Evolutionary conservation across 2,888 invertebrate genomes (phyloP).

Genomic region (Tipula confusa): DNA sequence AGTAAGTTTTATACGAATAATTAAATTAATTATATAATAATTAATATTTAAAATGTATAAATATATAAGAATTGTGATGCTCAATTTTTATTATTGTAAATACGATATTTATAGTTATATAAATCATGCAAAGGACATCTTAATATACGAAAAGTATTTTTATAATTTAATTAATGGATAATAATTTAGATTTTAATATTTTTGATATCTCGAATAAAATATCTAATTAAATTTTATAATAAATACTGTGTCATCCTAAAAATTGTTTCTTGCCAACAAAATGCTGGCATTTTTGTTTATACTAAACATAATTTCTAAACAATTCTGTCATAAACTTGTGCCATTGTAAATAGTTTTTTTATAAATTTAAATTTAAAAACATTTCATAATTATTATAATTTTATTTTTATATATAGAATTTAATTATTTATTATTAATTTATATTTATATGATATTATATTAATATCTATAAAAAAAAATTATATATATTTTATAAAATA

Average conservation of each 20-base stretch:
- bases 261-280: background rate
- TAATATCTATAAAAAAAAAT: background rate
- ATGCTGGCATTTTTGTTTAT: background rate
- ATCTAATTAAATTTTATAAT: background rate
- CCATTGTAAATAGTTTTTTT: background rate
- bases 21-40: background rate
- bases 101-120: background rate
- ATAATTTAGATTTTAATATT: background rate
- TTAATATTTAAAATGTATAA: background rate
- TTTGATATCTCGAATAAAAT: background rate
- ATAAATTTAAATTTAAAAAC: background rate
- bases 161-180: background rate
- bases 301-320: constrained; percentile 8
- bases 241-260: background rate
- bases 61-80: background rate
- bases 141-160: background rate
- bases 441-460: constrained; percentile 20
- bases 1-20: background rate
- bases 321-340: background rate
- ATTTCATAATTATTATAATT: background rate
- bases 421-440: constrained; percentile 25
- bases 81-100: constrained; percentile 25
- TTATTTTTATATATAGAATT: background rate
- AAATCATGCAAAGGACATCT: constrained; percentile 3
- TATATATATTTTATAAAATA: constrained; percentile 12